phyloP scores from a whole-genome alignment of 2,797 vertebrate species.

The Hoplostethus mediterraneus region DNA sequence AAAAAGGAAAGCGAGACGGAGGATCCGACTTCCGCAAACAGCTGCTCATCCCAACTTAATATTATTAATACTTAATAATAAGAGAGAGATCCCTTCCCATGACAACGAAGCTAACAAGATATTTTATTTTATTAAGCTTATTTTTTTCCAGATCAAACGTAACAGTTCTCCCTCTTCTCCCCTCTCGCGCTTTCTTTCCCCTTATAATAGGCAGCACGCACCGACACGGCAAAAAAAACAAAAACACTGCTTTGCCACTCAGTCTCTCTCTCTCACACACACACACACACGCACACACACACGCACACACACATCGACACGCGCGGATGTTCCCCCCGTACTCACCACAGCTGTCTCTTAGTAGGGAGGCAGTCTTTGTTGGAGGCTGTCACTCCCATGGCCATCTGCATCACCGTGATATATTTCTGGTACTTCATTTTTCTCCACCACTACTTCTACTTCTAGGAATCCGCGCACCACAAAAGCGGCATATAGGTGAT shows the following conservation, averaged over 20 bases:
- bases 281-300: conserved; percentile 33
- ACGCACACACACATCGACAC: conserved; percentile 76
- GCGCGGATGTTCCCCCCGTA: conserved; percentile 59
- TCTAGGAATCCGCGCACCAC: conserved; percentile 82
- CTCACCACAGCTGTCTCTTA: conserved; percentile 98
- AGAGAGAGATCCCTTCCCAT: conserved; percentile 1
- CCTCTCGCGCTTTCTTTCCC: background rate
- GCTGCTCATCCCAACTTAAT: conserved; percentile 64
- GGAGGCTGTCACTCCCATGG: conserved; percentile 98
- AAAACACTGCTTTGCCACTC: conserved; percentile 29
- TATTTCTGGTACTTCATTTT: conserved; percentile 99
- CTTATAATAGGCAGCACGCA: conserved; percentile 7
- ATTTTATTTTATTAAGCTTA: conserved; percentile 25
- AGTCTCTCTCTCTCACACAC: too few relatives aligned
- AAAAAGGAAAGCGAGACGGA: conserved; percentile 18
- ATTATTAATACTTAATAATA: too few relatives aligned
- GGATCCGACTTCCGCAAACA: conserved; percentile 62
- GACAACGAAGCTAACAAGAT: conserved; percentile 42
- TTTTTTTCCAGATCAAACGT: conserved; percentile 21
- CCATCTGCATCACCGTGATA: conserved; percentile 99
- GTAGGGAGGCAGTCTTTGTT: conserved; percentile 96
- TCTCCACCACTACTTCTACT: conserved; percentile 78
- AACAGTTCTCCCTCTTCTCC: background rate
- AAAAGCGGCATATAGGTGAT: conserved; percentile 79
- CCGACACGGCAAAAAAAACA: conserved; percentile 1